Conservation (phyloP, 2,888 invertebrate genomes). For the Loripinus fragilis region DNA sequence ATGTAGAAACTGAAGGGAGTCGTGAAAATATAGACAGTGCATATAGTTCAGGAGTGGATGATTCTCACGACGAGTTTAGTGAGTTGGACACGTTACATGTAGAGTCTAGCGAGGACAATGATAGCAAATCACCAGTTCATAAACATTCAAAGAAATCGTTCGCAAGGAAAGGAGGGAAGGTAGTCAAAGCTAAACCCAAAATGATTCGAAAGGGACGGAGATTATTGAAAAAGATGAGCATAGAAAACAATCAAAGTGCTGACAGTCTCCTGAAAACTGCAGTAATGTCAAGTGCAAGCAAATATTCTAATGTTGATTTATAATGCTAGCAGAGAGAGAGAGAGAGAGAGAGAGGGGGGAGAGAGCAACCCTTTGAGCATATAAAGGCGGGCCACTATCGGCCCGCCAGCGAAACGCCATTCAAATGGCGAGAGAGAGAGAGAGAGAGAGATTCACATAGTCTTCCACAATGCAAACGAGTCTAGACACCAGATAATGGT, state of each 20-base stretch:
- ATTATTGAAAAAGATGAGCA: neutral
- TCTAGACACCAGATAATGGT: too few relatives aligned
- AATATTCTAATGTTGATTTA: neutral
- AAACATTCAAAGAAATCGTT: neutral
- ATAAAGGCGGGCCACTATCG: too few relatives aligned
- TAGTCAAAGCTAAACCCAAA: slow-evolving; percentile 1
- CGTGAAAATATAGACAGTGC: slow-evolving; percentile 30
- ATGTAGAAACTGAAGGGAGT: neutral
- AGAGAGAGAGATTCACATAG: too few relatives aligned
- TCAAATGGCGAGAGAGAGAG: too few relatives aligned
- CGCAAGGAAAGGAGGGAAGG: neutral
- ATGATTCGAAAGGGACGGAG: neutral
- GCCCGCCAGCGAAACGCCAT: too few relatives aligned
- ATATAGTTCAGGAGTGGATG: slow-evolving; percentile 36
- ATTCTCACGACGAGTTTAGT: slow-evolving; percentile 6
- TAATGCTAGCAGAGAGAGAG: neutral
- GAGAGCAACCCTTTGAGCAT: too few relatives aligned
- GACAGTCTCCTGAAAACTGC: neutral
- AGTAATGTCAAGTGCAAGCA: neutral
- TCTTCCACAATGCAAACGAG: too few relatives aligned
- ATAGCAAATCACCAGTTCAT: neutral
- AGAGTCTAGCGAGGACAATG: neutral
- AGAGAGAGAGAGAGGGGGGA: slow-evolving; percentile 13
- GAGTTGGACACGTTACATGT: neutral
- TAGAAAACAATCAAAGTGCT: neutral